Percentiles rank a stretch among this genome's conserved stretches.
These are phyloP conservation scores for Orestias chungarensis DNA, from an alignment of 2,797 vertebrate species.

Conservation along the genomic window DNA sequence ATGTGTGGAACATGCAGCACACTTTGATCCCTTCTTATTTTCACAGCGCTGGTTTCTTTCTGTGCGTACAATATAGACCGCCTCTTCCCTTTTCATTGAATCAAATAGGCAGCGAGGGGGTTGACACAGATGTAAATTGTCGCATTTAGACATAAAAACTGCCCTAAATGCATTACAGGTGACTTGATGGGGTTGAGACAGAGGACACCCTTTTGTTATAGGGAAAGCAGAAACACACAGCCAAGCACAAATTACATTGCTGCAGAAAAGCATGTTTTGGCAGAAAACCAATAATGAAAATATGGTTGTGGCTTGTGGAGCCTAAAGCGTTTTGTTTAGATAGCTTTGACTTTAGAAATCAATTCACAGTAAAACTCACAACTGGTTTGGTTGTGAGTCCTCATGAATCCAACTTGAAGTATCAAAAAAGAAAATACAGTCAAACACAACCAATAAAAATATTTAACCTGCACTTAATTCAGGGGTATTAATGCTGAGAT, in stretches of 20 bases:
- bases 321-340: constrained; percentile 5
- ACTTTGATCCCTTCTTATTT: constrained; percentile 21
- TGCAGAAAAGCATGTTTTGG: constrained; percentile 23
- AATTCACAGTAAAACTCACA: constrained; percentile 3
- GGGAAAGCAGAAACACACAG: constrained; percentile 50
- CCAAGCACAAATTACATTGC: constrained; percentile 14
- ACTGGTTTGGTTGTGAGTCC: not conserved
- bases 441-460: not conserved
- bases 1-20: constrained; percentile 19
- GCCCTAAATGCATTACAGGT: constrained; percentile 73
- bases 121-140: constrained; percentile 60
- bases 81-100: constrained; percentile 57
- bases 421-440: not conserved
- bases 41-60: constrained; percentile 14
- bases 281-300: constrained; percentile 31
- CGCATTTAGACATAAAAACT: constrained; percentile 47
- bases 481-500: not conserved
- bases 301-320: constrained; percentile 14
- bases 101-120: constrained; percentile 56
- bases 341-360: constrained; percentile 5
- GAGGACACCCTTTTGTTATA: constrained; percentile 64
- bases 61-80: constrained; percentile 30
- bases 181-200: constrained; percentile 63
- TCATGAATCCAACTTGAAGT: not conserved
- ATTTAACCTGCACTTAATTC: not conserved